Percentiles rank a stretch among this genome's conserved stretches.
Evolutionary conservation across 2,113 vertebrate genomes (phyloP).

Genomic region (Oenanthe melanoleuca): DNA sequence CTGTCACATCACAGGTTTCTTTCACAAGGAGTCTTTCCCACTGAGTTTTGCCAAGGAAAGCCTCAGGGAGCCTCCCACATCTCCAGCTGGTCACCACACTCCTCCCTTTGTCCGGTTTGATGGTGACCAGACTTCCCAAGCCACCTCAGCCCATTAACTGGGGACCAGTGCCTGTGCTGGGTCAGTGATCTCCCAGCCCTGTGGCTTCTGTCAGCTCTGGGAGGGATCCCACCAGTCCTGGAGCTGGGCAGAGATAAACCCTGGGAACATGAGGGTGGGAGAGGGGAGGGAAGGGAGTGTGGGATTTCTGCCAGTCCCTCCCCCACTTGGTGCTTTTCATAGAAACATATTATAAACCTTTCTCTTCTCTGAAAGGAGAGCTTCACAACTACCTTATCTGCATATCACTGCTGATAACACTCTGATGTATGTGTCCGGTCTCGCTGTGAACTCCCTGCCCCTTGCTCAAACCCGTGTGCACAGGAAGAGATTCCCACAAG

Average conservation of each 20-base stretch:
- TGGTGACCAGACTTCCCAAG: not conserved
- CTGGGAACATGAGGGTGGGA: not conserved
- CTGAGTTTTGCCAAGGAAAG: not conserved
- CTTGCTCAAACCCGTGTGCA: not conserved
- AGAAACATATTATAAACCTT: not conserved
- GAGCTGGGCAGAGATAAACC: not conserved
- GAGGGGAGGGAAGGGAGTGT: not conserved
- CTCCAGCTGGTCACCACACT: not conserved
- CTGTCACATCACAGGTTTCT: not conserved
- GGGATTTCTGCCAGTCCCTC: not conserved
- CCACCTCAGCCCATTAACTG: not conserved
- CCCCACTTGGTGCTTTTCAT: not conserved
- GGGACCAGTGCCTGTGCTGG: accelerated
- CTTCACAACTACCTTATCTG: conserved; percentile 18
- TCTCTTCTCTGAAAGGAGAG: not conserved
- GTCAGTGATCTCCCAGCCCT: not conserved
- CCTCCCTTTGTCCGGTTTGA: not conserved
- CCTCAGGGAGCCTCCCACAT: not conserved
- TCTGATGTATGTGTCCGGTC: not conserved
- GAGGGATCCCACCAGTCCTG: not conserved
- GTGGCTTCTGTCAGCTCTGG: not conserved
- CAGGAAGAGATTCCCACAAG: not conserved
- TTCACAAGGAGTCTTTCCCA: not conserved
- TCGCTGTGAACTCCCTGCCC: not conserved
- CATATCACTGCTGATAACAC: not conserved